A percentile compares a stretch with the other conserved stretches of the same genome.
phyloP scores from a whole-genome alignment of 2,797 vertebrate genomes.

The Galagoides demidoff region DNA sequence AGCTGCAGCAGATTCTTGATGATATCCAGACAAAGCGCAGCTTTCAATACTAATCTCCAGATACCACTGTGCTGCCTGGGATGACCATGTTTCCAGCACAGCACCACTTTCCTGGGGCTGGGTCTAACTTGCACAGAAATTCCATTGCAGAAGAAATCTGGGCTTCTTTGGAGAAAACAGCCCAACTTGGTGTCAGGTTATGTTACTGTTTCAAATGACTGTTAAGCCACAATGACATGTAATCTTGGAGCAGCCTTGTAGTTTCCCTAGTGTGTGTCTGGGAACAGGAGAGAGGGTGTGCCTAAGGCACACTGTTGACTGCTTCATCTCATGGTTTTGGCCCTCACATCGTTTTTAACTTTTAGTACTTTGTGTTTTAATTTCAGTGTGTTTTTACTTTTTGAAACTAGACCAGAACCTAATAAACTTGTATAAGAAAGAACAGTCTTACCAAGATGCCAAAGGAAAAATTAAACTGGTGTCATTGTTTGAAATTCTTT shows the following conservation, averaged over 20 bases:
- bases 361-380: constrained; percentile 52
- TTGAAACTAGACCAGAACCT: constrained; percentile 31
- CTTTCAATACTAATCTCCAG: constrained; percentile 92
- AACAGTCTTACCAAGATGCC: constrained; percentile 11
- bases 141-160: neutral
- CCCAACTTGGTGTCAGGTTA: neutral
- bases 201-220: neutral
- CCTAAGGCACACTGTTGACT: neutral
- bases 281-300: neutral
- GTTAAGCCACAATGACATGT: neutral
- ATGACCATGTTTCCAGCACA: fast-evolving
- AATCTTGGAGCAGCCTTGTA: neutral
- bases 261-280: neutral
- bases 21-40: constrained; percentile 99
- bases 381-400: constrained; percentile 59
- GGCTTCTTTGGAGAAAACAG: neutral
- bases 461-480: constrained; percentile 37
- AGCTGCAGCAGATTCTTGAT: constrained; percentile 97
- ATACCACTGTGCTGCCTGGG: neutral
- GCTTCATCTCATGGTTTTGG: neutral
- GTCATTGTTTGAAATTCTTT: neutral
- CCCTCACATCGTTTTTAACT: constrained; percentile 27
- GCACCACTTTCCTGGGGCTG: neutral
- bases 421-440: neutral
- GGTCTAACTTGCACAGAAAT: neutral